Base-by-base conservation (phyloP, 2,888 invertebrate species). In the Plagiodera versicolora region DNA sequence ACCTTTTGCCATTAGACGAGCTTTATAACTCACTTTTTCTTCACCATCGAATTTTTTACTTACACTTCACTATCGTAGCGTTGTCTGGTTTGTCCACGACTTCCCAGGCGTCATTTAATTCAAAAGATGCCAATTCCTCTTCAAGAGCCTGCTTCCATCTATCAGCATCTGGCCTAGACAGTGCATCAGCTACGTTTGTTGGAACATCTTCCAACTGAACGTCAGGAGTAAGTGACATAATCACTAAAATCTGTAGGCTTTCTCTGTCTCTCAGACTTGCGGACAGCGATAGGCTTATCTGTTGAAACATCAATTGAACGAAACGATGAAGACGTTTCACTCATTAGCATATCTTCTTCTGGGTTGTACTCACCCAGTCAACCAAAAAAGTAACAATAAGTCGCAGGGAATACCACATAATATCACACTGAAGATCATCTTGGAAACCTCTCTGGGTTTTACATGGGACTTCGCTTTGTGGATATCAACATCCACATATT, bases 1-100 rank as follows among this genome's bases (percentile, higher is more conserved):
- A 30, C 65, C 60, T 58, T 64, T 67, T 28, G 67, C 63, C 35
- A 70, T 68, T 54, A 67, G 61, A 20, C 66, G 48, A 19, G 70
- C 68, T 45, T 62, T 50, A 60, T 66, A 69, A 8, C 55, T 28
- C 50, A 67, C 63, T 18, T 61, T 60, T 19, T 52, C 46, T 24
- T 63, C 61, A 64, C 56, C 46, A 53, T 61, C 48, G 9, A 53
- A 20, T 20, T 68, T 68, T 11, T 54, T 58, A 67, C 45, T 67
- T 67, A 54, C 66, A 64, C 44, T 63, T 18, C 35, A 68, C 68
- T 53, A 64, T 47, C 8, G 59, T 58, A 56, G 56, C 56, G 16
- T 35, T 52, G 9, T 57, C 24, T 49, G 66, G 61, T 20, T 39
- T 30, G 17, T 64, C 60, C 20, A 39, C 54, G 18, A 65, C 35